Percentiles rank a stretch among this genome's conserved stretches.
phyloP scores from a whole-genome alignment of 2,888 invertebrate species.

The Octonoba sinensis region DNA sequence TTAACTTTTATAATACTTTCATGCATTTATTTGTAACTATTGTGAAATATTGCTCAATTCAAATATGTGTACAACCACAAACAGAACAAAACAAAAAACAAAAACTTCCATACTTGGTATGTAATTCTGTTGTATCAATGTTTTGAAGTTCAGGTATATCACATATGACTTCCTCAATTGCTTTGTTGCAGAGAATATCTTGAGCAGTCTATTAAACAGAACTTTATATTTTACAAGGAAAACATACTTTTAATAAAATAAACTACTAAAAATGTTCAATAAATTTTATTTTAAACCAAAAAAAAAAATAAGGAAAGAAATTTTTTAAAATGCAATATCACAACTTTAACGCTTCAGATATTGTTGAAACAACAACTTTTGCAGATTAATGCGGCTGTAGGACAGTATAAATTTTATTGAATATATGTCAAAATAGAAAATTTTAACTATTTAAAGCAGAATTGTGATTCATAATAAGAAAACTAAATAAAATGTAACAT shows the following conservation, averaged over 20 bases:
- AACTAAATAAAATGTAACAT: not conserved
- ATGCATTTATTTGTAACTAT: too few relatives aligned
- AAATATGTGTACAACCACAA: too few relatives aligned
- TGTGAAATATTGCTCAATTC: too few relatives aligned
- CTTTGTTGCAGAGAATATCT: slow-evolving; percentile 68
- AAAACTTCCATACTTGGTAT: slow-evolving; percentile 64
- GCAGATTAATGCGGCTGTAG: too few relatives aligned
- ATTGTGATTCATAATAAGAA: not conserved
- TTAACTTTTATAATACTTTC: too few relatives aligned
- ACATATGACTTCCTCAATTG: slow-evolving; percentile 67
- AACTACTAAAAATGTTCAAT: too few relatives aligned
- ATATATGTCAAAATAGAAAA: not conserved
- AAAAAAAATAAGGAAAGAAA: too few relatives aligned
- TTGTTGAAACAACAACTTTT: not conserved
- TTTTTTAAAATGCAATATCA: too few relatives aligned
- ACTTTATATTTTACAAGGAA: not conserved
- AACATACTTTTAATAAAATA: not conserved
- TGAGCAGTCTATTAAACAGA: slow-evolving; percentile 68
- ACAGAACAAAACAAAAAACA: slow-evolving; percentile 15
- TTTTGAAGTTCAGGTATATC: slow-evolving; percentile 68
- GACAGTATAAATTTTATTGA: too few relatives aligned
- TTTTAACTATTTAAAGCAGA: not conserved
- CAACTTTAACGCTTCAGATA: not conserved
- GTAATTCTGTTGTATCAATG: slow-evolving; percentile 64
- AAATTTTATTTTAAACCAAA: too few relatives aligned